Conservation (phyloP, 2,888 invertebrate genomes). For the Drosophila lacicola region DNA sequence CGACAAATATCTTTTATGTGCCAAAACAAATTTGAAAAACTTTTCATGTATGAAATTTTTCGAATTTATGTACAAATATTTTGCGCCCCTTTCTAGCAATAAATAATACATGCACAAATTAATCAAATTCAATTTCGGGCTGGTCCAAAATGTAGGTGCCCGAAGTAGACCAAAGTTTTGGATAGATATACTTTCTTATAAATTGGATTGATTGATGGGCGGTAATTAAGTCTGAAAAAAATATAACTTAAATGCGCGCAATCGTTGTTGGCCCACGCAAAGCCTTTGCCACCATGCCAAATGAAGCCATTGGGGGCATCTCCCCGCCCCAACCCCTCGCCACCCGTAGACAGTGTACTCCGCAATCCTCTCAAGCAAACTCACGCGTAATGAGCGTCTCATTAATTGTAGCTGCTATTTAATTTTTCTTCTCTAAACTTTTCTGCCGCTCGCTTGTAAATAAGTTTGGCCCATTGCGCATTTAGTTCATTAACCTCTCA, state of each 20-base stretch:
- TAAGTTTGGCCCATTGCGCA: constrained; percentile 78
- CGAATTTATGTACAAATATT: constrained; percentile 40
- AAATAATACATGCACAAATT: constrained; percentile 57
- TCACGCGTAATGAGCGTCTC: constrained; percentile 70
- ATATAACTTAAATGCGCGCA: constrained; percentile 41
- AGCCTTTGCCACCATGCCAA: constrained; percentile 32
- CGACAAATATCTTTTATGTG: constrained; percentile 63
- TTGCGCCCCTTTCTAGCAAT: constrained; percentile 16
- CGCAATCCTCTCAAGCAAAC: constrained; percentile 55
- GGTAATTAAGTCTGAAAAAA: constrained; percentile 32
- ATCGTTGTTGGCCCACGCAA: constrained; percentile 51
- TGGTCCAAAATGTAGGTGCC: constrained; percentile 25
- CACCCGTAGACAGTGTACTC: neutral
- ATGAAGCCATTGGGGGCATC: constrained; percentile 55
- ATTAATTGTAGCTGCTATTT: constrained; percentile 56
- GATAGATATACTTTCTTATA: constrained; percentile 19
- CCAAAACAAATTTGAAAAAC: constrained; percentile 66
- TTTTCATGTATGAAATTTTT: constrained; percentile 51
- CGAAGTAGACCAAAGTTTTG: constrained; percentile 20
- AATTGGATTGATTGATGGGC: constrained; percentile 44
- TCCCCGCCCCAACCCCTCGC: no score
- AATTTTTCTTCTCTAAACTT: constrained; percentile 27
- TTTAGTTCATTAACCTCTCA: constrained; percentile 80
- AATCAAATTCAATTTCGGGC: constrained; percentile 60
- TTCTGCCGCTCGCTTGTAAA: constrained; percentile 47